Percentiles rank a stretch among this genome's conserved stretches.
These are phyloP conservation scores for Ursus arctos DNA, from an alignment of 2,113 vertebrate genomes.

Conservation along the genomic window DNA sequence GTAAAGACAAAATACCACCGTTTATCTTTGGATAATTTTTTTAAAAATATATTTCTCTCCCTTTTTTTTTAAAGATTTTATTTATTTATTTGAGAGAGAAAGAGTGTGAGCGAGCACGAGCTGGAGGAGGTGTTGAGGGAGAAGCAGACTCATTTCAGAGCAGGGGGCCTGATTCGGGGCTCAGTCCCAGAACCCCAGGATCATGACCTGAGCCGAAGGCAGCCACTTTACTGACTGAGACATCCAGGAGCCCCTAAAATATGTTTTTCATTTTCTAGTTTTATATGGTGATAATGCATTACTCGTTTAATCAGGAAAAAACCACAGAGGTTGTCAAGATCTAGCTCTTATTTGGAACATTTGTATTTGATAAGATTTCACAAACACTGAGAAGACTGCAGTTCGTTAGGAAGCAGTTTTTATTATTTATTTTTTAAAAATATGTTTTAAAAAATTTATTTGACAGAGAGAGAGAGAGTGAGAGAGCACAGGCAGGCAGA, in stretches of 20 bases:
- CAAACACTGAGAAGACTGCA: not conserved
- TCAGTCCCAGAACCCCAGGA: not conserved
- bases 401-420: not conserved
- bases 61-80: not conserved
- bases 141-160: not conserved
- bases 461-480: too few species aligned
- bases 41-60: not conserved
- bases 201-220: not conserved
- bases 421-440: not conserved
- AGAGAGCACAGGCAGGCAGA: too few species aligned
- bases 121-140: not conserved
- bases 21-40: not conserved
- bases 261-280: not conserved
- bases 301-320: slow-evolving; percentile 7
- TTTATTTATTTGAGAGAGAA: not conserved
- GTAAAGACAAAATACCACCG: not conserved
- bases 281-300: not conserved
- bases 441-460: too few species aligned
- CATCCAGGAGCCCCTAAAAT: not conserved
- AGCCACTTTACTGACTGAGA: not conserved
- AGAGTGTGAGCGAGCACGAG: not conserved
- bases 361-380: not conserved
- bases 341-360: not conserved
- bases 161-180: not conserved
- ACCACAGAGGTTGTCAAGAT: not conserved